phyloP scores from a whole-genome alignment of 1,140 invertebrate genomes.

The Cotesia chilonis region DNA sequence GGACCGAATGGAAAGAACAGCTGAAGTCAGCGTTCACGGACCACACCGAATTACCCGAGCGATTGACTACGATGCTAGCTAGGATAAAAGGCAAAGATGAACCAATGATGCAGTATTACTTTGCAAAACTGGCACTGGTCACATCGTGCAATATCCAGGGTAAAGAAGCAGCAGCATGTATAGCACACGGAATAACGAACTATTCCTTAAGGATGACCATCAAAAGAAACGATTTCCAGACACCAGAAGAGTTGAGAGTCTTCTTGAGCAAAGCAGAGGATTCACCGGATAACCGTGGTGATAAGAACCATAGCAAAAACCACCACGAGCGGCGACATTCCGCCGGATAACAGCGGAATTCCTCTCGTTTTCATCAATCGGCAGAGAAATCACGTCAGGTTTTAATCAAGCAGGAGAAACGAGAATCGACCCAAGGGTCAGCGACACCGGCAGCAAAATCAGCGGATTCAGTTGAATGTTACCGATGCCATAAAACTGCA shows the following conservation, averaged over 20 bases:
- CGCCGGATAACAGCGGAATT: constrained; percentile 13
- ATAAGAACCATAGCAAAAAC: constrained; percentile 8
- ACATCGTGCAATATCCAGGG: constrained; percentile 28
- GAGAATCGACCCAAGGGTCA: no score
- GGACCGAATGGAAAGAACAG: no score
- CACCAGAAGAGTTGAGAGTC: constrained; percentile 21
- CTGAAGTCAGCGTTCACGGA: no score
- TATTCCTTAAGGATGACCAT: constrained; percentile 26
- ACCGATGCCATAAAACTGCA: constrained; percentile 20
- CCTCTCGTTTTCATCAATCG: no score
- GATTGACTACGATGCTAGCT: no score
- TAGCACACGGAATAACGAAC: constrained; percentile 32
- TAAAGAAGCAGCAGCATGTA: constrained; percentile 34
- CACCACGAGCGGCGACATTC: constrained; percentile 19
- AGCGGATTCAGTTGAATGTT: background rate
- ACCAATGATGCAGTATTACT: no score
- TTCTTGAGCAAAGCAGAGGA: constrained; percentile 31
- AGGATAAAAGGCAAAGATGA: no score
- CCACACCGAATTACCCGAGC: no score
- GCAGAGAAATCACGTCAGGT: no score
- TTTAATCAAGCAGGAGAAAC: no score
- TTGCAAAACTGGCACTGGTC: constrained; percentile 32
- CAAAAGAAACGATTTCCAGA: constrained; percentile 29
- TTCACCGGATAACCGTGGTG: background rate
- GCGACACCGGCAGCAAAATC: background rate